Conservation (phyloP, 2,113 vertebrate species). For the Neopipo cinnamomea region DNA sequence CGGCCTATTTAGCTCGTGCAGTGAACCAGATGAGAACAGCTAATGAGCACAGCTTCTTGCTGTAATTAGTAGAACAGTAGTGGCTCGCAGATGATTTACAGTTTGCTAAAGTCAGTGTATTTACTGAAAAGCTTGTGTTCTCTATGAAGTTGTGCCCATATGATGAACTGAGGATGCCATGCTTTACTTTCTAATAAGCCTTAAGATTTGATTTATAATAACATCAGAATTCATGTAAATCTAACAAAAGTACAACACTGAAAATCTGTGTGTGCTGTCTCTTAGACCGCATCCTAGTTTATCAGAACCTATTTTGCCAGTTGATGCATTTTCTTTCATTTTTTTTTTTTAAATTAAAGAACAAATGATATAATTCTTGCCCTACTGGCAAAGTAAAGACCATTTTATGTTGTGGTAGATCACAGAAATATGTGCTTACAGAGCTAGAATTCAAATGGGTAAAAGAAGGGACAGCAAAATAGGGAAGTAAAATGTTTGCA, state of each 20-base stretch:
- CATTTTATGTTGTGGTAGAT: not conserved
- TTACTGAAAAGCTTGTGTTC: constrained; percentile 73
- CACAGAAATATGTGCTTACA: not conserved
- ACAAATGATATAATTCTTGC: not conserved
- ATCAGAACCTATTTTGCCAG: not conserved
- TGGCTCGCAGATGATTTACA: constrained; percentile 87
- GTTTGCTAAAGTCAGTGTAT: constrained; percentile 80
- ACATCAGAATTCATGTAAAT: not conserved
- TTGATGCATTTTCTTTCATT: not conserved
- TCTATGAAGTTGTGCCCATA: constrained; percentile 65
- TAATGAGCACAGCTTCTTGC: constrained; percentile 96
- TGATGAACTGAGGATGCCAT: constrained; percentile 63
- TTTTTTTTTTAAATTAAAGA: not conserved
- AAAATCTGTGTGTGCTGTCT: not conserved
- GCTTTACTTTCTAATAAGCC: constrained; percentile 59
- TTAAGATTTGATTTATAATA: constrained; percentile 47
- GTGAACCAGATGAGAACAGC: constrained; percentile 90
- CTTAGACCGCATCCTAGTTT: not conserved
- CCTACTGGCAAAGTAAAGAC: not conserved
- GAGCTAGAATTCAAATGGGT: not conserved
- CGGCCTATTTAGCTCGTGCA: constrained; percentile 92
- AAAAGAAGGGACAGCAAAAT: not conserved
- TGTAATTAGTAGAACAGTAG: constrained; percentile 90
- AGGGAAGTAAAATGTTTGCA: not conserved
- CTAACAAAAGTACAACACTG: not conserved